These are phyloP conservation scores for Hypothenemus hampei DNA, from an alignment of 1,140 invertebrate species.

Conservation along the genomic window DNA sequence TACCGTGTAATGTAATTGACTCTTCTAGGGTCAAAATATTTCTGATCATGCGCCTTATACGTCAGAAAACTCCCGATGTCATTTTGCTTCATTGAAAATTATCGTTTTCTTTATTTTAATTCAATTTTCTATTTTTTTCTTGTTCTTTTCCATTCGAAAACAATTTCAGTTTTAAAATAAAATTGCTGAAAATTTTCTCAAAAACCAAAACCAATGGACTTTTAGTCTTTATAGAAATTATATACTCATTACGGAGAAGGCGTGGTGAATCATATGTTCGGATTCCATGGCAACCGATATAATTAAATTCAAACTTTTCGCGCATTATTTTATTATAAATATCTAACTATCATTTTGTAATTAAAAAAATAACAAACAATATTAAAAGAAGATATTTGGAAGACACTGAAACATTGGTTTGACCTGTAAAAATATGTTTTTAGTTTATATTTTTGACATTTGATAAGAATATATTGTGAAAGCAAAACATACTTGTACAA, in stretches of 20 bases:
- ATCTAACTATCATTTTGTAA: too few species aligned
- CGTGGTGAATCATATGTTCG: slow-evolving; percentile 43
- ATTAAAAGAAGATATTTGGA: too few species aligned
- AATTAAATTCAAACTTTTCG: slow-evolving; percentile 11
- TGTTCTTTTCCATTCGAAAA: neutral
- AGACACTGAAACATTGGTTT: too few species aligned
- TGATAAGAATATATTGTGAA: too few species aligned
- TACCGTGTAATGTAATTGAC: slow-evolving; percentile 36
- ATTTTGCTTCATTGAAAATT: slow-evolving; percentile 13
- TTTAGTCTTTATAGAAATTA: neutral
- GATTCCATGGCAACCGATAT: slow-evolving; percentile 34
- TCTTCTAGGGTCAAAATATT: slow-evolving; percentile 33
- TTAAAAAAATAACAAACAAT: too few species aligned
- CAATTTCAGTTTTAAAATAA: neutral
- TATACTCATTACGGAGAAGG: slow-evolving; percentile 22
- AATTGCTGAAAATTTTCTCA: neutral
- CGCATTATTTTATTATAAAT: too few species aligned
- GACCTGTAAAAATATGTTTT: too few species aligned
- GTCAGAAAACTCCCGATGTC: slow-evolving; percentile 28
- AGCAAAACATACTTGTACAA: neutral
- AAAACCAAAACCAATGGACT: neutral
- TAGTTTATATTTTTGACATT: too few species aligned
- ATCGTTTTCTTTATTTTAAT: slow-evolving; percentile 6
- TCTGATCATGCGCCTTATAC: slow-evolving; percentile 33
- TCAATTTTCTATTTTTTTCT: neutral